Conservation (phyloP, 2,113 vertebrate genomes). For the Tiliqua scincoides region DNA sequence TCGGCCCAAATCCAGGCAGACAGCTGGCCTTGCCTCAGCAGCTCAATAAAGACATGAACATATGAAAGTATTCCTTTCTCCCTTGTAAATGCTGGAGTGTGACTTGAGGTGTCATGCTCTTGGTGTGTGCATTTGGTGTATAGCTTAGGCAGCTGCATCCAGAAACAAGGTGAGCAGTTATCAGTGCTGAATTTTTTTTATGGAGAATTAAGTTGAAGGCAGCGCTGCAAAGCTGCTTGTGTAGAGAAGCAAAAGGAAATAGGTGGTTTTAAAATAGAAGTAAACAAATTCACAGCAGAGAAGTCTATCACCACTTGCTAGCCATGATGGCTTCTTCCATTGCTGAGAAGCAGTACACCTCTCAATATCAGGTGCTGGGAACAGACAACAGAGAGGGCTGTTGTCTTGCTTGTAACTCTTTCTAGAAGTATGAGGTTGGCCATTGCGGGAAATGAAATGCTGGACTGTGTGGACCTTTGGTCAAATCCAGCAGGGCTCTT, state of each 20-base stretch:
- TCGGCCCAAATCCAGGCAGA: neutral
- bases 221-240: neutral
- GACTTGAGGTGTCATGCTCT: neutral
- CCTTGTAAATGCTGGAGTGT: neutral
- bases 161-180: neutral
- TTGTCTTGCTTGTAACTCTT: neutral
- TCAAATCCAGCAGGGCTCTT: neutral
- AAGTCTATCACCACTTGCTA: neutral
- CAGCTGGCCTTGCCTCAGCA: neutral
- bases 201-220: neutral
- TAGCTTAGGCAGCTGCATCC: neutral
- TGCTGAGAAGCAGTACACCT: neutral
- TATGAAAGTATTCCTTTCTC: neutral
- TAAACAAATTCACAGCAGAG: neutral
- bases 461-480: neutral
- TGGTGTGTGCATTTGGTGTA: neutral
- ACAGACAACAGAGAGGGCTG: neutral
- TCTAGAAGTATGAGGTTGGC: neutral
- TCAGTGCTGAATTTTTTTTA: neutral
- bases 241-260: neutral
- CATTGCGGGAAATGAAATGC: neutral
- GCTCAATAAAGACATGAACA: neutral
- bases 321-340: no score
- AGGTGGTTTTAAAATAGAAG: neutral
- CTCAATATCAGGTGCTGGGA: neutral